Percentiles rank a stretch among this genome's conserved stretches.
Evolutionary conservation across 2,797 vertebrate species (phyloP).

Genomic region (Gobio occitaniae): DNA sequence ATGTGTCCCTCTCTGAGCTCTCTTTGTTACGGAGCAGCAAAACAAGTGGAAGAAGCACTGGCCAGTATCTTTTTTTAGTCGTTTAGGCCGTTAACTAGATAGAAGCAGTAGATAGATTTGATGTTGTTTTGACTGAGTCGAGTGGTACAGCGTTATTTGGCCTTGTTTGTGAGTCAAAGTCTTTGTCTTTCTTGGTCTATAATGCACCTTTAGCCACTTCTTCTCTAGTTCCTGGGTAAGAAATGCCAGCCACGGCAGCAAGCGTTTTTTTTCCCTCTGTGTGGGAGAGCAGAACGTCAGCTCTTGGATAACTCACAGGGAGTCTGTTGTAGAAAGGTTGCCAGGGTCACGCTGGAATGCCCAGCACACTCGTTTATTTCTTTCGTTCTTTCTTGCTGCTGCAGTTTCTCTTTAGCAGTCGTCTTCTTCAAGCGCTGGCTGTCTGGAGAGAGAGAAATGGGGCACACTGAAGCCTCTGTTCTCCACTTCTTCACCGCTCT

Average conservation of each 20-base stretch:
- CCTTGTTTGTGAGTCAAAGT: not conserved
- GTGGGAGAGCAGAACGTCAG: conserved; percentile 15
- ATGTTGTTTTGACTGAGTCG: conserved; percentile 20
- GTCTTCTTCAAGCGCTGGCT: conserved; percentile 20
- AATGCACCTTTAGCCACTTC: conserved; percentile 4
- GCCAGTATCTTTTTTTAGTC: not conserved
- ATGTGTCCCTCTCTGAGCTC: conserved; percentile 17
- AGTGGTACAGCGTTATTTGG: not conserved
- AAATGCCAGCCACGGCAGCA: conserved; percentile 10
- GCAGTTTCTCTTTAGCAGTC: conserved; percentile 55
- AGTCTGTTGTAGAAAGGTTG: conserved; percentile 34
- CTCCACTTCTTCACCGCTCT: conserved; percentile 27
- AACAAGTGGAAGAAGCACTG: not conserved
- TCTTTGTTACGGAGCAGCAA: conserved; percentile 9
- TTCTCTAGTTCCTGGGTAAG: conserved; percentile 12
- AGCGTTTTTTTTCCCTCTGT: not conserved
- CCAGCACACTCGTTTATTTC: conserved; percentile 29
- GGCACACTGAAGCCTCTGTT: conserved; percentile 57
- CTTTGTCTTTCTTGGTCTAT: not conserved
- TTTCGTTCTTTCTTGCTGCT: conserved; percentile 25
- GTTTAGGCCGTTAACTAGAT: not conserved
- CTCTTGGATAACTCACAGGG: conserved; percentile 23
- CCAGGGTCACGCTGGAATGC: conserved; percentile 53
- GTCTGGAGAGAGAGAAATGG: conserved; percentile 30
- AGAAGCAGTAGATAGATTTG: not conserved